Evolutionary conservation across 2,113 vertebrate genomes (phyloP).

Genomic region (Himantopus leucocephalus): DNA sequence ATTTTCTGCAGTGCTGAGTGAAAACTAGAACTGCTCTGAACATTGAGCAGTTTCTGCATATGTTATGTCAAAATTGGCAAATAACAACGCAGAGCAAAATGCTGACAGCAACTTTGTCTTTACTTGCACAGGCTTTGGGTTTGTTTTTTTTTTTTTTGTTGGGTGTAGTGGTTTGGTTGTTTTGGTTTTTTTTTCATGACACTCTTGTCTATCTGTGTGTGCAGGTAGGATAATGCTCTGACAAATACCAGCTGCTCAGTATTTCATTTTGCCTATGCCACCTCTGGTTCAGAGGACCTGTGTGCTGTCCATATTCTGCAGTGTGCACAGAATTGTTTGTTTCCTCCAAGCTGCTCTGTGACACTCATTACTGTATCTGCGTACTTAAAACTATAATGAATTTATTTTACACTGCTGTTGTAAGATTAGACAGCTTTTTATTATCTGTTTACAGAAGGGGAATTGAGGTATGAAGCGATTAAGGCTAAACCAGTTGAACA

Average conservation of each 20-base stretch:
- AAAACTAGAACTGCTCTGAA: neutral
- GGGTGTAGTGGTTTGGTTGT: neutral
- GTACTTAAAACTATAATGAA: neutral
- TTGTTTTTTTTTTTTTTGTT: neutral
- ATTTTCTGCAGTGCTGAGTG: neutral
- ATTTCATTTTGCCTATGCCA: neutral
- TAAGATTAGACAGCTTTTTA: neutral
- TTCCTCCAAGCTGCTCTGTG: neutral
- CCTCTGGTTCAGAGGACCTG: neutral
- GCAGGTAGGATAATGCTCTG: neutral
- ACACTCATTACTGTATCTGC: neutral
- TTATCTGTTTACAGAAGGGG: neutral
- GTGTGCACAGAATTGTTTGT: rapidly evolving
- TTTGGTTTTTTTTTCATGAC: neutral
- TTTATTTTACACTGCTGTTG: neutral
- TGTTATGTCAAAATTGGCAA: neutral
- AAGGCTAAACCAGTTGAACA: neutral
- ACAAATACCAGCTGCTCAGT: neutral
- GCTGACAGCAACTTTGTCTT: neutral
- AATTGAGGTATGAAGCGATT: neutral
- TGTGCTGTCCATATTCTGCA: neutral
- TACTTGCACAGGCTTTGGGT: neutral
- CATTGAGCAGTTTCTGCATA: neutral
- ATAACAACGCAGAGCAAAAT: neutral
- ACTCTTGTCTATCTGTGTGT: neutral